Percentiles rank a stretch among this genome's conserved stretches.
Evolutionary conservation across 2,888 invertebrate species (phyloP).

Genomic region (Nycteola revayana): DNA sequence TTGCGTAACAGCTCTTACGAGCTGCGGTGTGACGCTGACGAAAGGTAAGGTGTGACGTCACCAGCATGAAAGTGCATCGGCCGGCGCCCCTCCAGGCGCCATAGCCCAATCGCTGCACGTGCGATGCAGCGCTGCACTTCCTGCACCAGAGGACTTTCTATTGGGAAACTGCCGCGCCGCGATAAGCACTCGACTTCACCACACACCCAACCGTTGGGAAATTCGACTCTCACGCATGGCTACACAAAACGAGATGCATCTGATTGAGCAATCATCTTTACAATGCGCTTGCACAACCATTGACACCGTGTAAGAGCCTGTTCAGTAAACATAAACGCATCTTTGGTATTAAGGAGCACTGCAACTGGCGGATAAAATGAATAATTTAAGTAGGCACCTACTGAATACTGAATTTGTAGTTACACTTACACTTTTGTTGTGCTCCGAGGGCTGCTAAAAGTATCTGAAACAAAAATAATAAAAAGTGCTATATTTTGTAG

Average conservation of each 20-base stretch:
- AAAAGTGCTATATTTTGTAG: no score
- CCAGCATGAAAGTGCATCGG: conserved; percentile 78
- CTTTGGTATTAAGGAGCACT: conserved; percentile 11
- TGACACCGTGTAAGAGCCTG: conserved; percentile 37
- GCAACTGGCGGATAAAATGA: not conserved
- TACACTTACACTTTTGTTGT: conserved; percentile 68
- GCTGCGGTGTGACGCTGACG: conserved; percentile 74
- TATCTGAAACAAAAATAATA: conserved; percentile 51
- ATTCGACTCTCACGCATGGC: conserved; percentile 66
- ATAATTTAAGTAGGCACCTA: not conserved
- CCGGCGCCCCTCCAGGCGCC: conserved; percentile 59
- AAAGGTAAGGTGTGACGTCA: conserved; percentile 77
- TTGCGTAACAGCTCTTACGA: conserved; percentile 78
- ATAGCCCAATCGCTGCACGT: conserved; percentile 44
- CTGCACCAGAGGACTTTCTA: conserved; percentile 78
- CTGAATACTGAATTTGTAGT: conserved; percentile 35
- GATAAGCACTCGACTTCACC: conserved; percentile 53
- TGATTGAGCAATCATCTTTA: conserved; percentile 67
- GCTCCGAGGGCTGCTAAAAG: conserved; percentile 34
- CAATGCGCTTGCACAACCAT: conserved; percentile 65
- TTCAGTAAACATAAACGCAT: conserved; percentile 31
- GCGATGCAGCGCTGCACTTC: conserved; percentile 60
- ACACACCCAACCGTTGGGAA: conserved; percentile 61
- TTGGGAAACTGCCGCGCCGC: conserved; percentile 63
- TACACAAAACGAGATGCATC: conserved; percentile 69